Percentiles rank a stretch among this genome's conserved stretches.
phyloP scores from a whole-genome alignment of 1,140 invertebrate genomes.

The Lerema accius region DNA sequence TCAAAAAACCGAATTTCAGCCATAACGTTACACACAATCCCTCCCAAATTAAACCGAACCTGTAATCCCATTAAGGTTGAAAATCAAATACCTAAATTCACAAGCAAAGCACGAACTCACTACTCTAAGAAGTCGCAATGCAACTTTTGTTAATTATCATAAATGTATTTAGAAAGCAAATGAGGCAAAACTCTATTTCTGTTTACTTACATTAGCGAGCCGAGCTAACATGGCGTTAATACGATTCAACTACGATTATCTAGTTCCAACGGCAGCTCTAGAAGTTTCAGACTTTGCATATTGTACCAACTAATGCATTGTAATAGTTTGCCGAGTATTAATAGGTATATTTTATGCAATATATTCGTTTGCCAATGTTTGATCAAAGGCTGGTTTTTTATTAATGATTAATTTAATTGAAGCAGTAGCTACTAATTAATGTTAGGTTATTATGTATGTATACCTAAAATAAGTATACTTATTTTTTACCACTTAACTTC shows the following conservation, averaged over 20 bases:
- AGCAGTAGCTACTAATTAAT: too few species aligned
- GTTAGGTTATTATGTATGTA: too few species aligned
- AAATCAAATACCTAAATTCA: background rate
- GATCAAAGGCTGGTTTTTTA: too few species aligned
- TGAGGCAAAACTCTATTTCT: constrained; percentile 17
- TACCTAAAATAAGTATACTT: too few species aligned
- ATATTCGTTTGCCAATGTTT: too few species aligned
- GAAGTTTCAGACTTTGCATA: constrained; percentile 31
- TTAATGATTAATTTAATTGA: too few species aligned
- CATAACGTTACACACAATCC: too few species aligned
- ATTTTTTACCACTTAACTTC: too few species aligned
- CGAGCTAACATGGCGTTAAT: constrained; percentile 22
- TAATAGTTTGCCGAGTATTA: constrained; percentile 1
- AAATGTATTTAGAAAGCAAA: constrained; percentile 20
- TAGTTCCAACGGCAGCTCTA: constrained; percentile 25
- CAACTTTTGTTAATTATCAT: constrained; percentile 16
- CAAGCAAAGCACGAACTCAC: background rate
- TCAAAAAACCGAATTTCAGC: too few species aligned
- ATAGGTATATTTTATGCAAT: too few species aligned
- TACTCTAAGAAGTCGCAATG: background rate
- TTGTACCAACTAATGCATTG: constrained; percentile 16
- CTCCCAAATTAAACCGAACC: too few species aligned
- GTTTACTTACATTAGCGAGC: constrained; percentile 31
- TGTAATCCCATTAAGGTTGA: too few species aligned
- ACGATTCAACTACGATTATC: constrained; percentile 28